Percentiles rank a stretch among this genome's conserved stretches.
phyloP scores from a whole-genome alignment of 2,888 invertebrate species.

The Zelleria hepariella region DNA sequence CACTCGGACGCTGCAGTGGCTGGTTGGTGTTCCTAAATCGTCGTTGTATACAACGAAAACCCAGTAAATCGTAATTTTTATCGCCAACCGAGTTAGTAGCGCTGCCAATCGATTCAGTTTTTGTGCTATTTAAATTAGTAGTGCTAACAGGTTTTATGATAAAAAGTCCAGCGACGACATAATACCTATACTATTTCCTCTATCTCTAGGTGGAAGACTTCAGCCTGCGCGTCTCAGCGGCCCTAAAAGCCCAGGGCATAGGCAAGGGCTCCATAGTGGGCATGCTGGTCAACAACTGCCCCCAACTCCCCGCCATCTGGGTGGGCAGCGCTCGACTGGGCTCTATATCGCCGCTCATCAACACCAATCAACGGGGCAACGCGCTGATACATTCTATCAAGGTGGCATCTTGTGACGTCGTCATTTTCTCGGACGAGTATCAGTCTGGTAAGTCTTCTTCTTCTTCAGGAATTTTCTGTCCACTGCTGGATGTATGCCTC shows the following conservation, averaged over 20 bases:
- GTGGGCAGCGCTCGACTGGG: conserved; percentile 92
- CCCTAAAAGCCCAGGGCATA: conserved; percentile 83
- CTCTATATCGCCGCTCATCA: conserved; percentile 89
- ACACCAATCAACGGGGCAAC: conserved; percentile 88
- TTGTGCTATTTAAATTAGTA: too few relatives aligned
- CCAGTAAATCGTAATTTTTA: too few relatives aligned
- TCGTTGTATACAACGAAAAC: too few relatives aligned
- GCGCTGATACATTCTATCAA: conserved; percentile 91
- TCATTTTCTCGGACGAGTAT: conserved; percentile 85
- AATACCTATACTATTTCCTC: background rate
- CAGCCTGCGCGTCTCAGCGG: conserved; percentile 86
- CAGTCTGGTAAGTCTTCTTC: conserved; percentile 65
- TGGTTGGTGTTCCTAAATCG: too few relatives aligned
- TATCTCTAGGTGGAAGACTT: conserved; percentile 83
- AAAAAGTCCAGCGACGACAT: too few relatives aligned
- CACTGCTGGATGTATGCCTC: too few relatives aligned
- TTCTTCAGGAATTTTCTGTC: too few relatives aligned
- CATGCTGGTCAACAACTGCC: conserved; percentile 90
- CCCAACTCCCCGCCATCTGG: conserved; percentile 94
- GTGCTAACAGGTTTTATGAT: too few relatives aligned
- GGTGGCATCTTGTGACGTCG: conserved; percentile 86
- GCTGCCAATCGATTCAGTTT: too few relatives aligned
- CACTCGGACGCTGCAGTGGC: too few relatives aligned
- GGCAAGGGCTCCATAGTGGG: conserved; percentile 91
- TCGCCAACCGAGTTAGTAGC: too few relatives aligned